These are phyloP conservation scores for Conus ventricosus DNA, from an alignment of 1,140 invertebrate genomes.

Conservation along the genomic window DNA sequence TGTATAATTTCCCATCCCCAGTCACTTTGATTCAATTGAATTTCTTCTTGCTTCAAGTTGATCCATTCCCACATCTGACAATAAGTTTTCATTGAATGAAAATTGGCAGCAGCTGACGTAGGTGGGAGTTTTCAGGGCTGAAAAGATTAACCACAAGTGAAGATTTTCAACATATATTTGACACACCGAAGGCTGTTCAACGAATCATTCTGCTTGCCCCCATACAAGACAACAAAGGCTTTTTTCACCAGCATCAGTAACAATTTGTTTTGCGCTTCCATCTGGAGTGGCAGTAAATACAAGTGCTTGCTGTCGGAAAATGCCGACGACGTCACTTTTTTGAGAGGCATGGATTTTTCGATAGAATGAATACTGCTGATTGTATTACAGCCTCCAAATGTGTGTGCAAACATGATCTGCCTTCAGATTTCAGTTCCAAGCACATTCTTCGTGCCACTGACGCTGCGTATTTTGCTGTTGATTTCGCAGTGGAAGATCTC, in stretches of 20 bases:
- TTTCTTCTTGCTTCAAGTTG: not conserved
- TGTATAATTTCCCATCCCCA: slow-evolving; percentile 28
- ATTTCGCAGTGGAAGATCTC: not conserved
- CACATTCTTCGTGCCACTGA: not conserved
- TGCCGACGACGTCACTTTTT: not conserved
- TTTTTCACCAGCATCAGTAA: slow-evolving; percentile 14
- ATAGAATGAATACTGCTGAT: not conserved
- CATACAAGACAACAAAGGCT: slow-evolving; percentile 5
- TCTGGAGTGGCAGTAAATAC: not conserved
- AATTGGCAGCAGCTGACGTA: slow-evolving; percentile 35
- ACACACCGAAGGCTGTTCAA: not conserved
- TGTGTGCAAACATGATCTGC: not conserved
- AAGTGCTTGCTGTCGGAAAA: not conserved
- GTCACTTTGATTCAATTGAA: not conserved
- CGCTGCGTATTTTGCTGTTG: not conserved
- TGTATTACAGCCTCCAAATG: not conserved
- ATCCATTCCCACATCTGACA: slow-evolving; percentile 27
- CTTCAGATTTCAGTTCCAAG: not conserved
- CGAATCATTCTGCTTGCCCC: not conserved
- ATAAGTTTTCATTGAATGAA: slow-evolving; percentile 23
- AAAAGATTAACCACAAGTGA: not conserved
- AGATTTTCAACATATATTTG: slow-evolving; percentile 1
- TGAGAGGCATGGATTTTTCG: not conserved
- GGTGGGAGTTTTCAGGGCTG: slow-evolving; percentile 15
- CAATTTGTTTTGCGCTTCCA: not conserved